Conservation (phyloP, 2,888 invertebrate species). For the Digitonthophagus gazella region DNA sequence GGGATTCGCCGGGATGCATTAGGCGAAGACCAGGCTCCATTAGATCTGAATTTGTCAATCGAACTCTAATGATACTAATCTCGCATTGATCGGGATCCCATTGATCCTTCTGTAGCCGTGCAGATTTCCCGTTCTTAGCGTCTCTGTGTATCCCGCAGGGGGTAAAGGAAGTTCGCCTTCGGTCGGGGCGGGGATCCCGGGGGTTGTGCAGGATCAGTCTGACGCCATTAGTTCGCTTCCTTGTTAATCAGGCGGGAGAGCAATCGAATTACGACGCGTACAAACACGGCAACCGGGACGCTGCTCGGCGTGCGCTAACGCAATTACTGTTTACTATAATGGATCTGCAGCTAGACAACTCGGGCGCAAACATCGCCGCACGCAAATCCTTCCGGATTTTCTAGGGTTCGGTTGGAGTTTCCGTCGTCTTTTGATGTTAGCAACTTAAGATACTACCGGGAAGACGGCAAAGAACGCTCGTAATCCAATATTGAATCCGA, state of each 20-base stretch:
- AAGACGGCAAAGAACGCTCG: background rate
- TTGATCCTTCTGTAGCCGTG: slow-evolving; percentile 3
- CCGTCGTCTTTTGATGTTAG: background rate
- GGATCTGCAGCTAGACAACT: background rate
- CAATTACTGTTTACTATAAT: slow-evolving; percentile 13
- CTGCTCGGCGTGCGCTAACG: slow-evolving; percentile 3
- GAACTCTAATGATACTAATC: slow-evolving; percentile 13
- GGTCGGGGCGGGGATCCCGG: background rate
- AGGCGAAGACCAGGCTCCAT: background rate
- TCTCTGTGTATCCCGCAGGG: background rate
- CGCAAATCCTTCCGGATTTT: background rate
- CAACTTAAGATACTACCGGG: background rate
- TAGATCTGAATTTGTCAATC: slow-evolving; percentile 9
- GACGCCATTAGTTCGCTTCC: slow-evolving; percentile 14
- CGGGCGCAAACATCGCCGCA: background rate
- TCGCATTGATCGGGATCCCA: slow-evolving; percentile 1
- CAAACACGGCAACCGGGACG: slow-evolving; percentile 8
- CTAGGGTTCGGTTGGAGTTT: background rate
- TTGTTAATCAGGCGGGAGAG: slow-evolving; percentile 16
- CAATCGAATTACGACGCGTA: slow-evolving; percentile 14
- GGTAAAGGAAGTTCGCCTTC: background rate
- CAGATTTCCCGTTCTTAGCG: background rate
- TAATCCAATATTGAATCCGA: background rate
- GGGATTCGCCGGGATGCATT: background rate
- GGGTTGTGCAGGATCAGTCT: slow-evolving; percentile 1